Evolutionary conservation across 2,797 vertebrate genomes (phyloP).

Genomic region (Hylomyscus alleni): DNA sequence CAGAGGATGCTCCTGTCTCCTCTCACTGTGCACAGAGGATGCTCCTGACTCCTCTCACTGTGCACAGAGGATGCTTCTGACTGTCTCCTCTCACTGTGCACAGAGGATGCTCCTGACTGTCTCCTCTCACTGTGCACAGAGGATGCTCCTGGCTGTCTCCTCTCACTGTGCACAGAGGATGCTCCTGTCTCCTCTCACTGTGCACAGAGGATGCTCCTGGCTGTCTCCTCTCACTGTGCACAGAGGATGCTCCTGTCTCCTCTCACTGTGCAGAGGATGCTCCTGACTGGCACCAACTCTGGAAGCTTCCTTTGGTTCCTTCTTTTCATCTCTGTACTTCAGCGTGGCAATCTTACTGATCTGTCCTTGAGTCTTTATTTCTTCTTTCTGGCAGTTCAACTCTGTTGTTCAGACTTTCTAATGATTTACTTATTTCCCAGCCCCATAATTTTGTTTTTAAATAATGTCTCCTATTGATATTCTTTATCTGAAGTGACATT

Average conservation of each 20-base stretch:
- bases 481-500: conserved; percentile 13
- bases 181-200: not conserved
- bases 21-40: not conserved
- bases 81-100: not conserved
- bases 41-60: not conserved
- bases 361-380: conserved; percentile 1
- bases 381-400: conserved; percentile 23
- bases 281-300: not conserved
- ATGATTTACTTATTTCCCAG: conserved; percentile 16
- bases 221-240: not conserved
- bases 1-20: not conserved
- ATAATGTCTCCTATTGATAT: conserved; percentile 35
- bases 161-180: not conserved
- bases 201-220: not conserved
- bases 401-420: not conserved
- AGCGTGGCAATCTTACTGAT: not conserved
- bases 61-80: not conserved
- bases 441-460: not conserved
- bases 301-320: not conserved
- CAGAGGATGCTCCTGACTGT: not conserved
- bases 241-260: not conserved
- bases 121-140: not conserved
- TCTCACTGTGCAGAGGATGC: not conserved
- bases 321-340: not conserved
- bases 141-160: not conserved